phyloP scores from a whole-genome alignment of 2,888 invertebrate species.

The Exocentrus adspersus region DNA sequence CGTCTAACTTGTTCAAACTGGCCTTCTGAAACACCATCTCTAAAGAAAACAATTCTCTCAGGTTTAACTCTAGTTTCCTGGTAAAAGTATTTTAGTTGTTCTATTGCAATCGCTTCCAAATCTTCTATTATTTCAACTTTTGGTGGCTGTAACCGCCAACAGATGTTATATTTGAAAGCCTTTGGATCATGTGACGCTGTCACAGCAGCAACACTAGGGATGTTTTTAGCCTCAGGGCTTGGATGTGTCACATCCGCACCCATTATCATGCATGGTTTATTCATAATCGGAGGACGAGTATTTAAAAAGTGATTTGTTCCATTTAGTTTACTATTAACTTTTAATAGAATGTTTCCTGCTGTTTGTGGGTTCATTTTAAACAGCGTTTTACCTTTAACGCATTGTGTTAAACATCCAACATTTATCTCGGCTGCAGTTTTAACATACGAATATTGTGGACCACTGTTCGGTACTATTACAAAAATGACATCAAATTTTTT shows the following conservation, averaged over 20 bases:
- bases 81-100: conserved; percentile 72
- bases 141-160: conserved; percentile 80
- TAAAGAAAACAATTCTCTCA: conserved; percentile 76
- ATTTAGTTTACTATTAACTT: conserved; percentile 85
- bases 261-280: conserved; percentile 67
- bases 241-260: conserved; percentile 97
- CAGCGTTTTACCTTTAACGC: conserved; percentile 69
- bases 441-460: conserved; percentile 61
- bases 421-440: conserved; percentile 76
- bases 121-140: conserved; percentile 80
- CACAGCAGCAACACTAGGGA: conserved; percentile 77
- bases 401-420: conserved; percentile 79
- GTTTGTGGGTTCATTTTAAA: conserved; percentile 69
- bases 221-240: conserved; percentile 75
- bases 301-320: conserved; percentile 75
- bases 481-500: conserved; percentile 67
- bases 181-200: conserved; percentile 77
- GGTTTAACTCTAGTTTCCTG: conserved; percentile 67
- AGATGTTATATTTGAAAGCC: conserved; percentile 78
- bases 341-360: conserved; percentile 74
- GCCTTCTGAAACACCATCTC: conserved; percentile 90
- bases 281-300: conserved; percentile 44
- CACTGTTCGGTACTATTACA: conserved; percentile 69
- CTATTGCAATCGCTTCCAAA: conserved; percentile 67
- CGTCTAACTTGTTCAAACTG: conserved; percentile 78